Conservation (phyloP, 1,140 invertebrate genomes). For the Drosophila insularis region DNA sequence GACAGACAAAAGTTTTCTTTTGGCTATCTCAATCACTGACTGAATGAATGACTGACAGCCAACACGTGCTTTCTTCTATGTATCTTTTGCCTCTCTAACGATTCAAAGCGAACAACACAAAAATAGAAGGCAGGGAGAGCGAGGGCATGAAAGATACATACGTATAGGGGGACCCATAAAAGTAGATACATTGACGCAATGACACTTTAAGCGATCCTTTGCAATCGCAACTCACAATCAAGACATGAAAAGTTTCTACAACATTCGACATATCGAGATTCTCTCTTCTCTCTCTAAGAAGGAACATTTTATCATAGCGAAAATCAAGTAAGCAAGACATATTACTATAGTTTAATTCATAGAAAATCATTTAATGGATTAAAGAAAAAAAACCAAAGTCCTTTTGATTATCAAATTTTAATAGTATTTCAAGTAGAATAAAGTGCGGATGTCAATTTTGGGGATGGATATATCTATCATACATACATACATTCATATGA, state of each 20-base stretch:
- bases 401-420: neutral
- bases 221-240: neutral
- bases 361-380: too few species aligned
- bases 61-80: conserved; percentile 45
- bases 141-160: neutral
- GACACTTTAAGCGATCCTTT: neutral
- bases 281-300: neutral
- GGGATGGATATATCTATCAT: too few species aligned
- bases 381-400: too few species aligned
- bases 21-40: conserved; percentile 51
- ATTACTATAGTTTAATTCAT: too few species aligned
- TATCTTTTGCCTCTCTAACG: conserved; percentile 17
- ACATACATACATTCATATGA: too few species aligned
- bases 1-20: neutral
- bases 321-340: too few species aligned
- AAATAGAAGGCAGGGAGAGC: neutral
- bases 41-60: conserved; percentile 42
- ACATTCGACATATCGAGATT: neutral
- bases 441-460: too few species aligned
- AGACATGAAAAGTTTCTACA: neutral
- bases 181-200: neutral
- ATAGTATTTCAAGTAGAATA: neutral
- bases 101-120: neutral
- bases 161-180: too few species aligned
- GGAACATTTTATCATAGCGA: too few species aligned